Base-by-base conservation (phyloP, 2,888 invertebrate genomes). In the Metallyticus violacea region DNA sequence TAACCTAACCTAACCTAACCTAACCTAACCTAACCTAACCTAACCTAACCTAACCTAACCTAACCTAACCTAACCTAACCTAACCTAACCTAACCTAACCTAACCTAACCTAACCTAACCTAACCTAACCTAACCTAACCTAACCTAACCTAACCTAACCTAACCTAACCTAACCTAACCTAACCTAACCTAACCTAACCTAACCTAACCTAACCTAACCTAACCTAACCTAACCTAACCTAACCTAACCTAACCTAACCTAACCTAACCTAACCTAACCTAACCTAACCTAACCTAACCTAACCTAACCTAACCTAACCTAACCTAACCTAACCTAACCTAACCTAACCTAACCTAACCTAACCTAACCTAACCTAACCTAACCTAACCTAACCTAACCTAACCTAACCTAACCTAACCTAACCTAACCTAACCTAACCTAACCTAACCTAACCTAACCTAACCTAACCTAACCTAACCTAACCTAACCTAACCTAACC, bases 11-110 rank as follows among this genome's bases (percentile, higher is more conserved):
- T 30, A 30, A 30, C 30, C 30, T 30, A 30, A 30, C 30, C n/a
- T 30, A 30, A 30, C 30, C 30, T 30, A 30, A 30, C 30, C 30
- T 30, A 30, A 30, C 30, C 30, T 30, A 30, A 30, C 30, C 30
- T 30, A 30, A 30, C 30, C 30, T 30, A 30, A 30, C 30, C 30
- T 30, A 30, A 30, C 30, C 30, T 30, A 30, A 30, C 30, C 30
- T 30, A 30, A 30, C 30, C 30, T 30, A 30, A 83, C 83, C 83
- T 83, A 83, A 83, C 83, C 83, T 62, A 83, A 83, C 83, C 83
- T 83, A 83, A 83, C 83, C 83, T 83, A 83, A 83, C 83, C 83
- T 83, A 83, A 83, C 83, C 83, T n/a, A n/a, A n/a, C n/a, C n/a
- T n/a, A n/a, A n/a, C n/a, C n/a, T n/a, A n/a, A n/a, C n/a, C n/a